Evolutionary conservation across 2,888 invertebrate genomes (phyloP), one percentile per base, ranked within the genome.

Genomic region (Melipona beecheii): DNA sequence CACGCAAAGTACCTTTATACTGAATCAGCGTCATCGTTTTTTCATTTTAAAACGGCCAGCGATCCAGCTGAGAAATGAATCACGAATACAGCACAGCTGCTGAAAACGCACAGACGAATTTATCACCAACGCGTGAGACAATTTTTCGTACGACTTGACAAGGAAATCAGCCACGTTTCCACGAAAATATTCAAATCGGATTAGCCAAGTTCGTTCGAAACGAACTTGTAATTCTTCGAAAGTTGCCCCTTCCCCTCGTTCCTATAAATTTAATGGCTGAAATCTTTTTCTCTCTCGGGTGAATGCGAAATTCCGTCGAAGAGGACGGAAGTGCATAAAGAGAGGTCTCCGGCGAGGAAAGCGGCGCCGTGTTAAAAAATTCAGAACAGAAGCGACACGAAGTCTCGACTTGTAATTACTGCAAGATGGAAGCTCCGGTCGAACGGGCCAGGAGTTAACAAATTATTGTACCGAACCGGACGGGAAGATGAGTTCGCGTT

Each of bases 371-470:
- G 70, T 54, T 70, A 15, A 65, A 66, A 36, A 56, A 65, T 58
- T 50, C 27, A 24, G n/a, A 49, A 56, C 24, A 31, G 43, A 52
- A 27, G 50, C n/a, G 36, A 31, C 43, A 9, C 64, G 15, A 15
- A 27, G 31, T 1, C 49, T 27, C 49, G 52, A 56, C 60, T 62
- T 15, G 54, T 65, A 64, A 69, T 81, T 74, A 68, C 24, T 27
- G 36, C 24, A 27, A 74, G 19, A 56, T 50, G 50, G 69, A 79
- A 56, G 50, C 36, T 54, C 31, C n/a, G 36, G 58, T n/a, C 52
- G 49, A 54, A 52, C n/a, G 24, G 64, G 50, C 56, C 24, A 43
- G 62, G 69, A 36, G 62, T 81, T 81, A 69, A 81, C 66, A 73
- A 81, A 81, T 73, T 69, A 79, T 73, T 70, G 49, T 65, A 43